Evolutionary conservation across 2,113 vertebrate genomes (phyloP).

Genomic region (Tiliqua scincoides): DNA sequence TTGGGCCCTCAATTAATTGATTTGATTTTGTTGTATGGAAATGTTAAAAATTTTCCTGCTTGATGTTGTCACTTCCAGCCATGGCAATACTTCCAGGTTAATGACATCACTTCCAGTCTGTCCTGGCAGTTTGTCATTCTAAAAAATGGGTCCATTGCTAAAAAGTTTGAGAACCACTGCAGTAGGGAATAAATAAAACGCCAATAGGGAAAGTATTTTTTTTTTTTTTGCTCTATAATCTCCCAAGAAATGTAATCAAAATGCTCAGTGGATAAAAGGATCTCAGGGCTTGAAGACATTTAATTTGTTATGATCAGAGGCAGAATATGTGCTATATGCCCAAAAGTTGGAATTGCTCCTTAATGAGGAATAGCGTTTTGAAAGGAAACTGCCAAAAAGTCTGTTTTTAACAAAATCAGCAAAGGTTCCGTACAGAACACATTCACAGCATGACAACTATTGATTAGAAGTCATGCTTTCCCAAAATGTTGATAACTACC

Average conservation of each 20-base stretch:
- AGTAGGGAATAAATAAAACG: not conserved
- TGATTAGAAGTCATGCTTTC: slow-evolving; percentile 37
- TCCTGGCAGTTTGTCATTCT: too few relatives aligned
- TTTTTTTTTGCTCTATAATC: not conserved
- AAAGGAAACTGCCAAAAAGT: not conserved
- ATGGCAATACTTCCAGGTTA: too few relatives aligned
- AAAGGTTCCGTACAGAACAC: slow-evolving; percentile 5
- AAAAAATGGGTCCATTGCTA: too few relatives aligned
- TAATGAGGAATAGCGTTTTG: not conserved
- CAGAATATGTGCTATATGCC: not conserved
- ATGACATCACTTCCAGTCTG: too few relatives aligned
- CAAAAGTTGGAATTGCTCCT: not conserved
- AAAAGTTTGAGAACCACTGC: too few relatives aligned
- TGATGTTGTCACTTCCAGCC: too few relatives aligned
- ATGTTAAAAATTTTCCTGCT: too few relatives aligned
- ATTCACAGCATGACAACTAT: slow-evolving; percentile 29
- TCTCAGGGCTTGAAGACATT: not conserved
- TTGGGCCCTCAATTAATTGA: too few relatives aligned
- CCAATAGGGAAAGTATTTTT: not conserved
- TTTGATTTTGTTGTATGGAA: too few relatives aligned
- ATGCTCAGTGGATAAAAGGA: not conserved
- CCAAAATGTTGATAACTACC: slow-evolving; percentile 28
- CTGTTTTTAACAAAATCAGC: slow-evolving; percentile 1
- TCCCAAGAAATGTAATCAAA: not conserved
- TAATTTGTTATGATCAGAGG: not conserved